A percentile compares a stretch with the other conserved stretches of the same genome.
These are phyloP conservation scores for Drosophila niveifrons DNA, from an alignment of 2,888 invertebrate genomes.

Conservation along the genomic window DNA sequence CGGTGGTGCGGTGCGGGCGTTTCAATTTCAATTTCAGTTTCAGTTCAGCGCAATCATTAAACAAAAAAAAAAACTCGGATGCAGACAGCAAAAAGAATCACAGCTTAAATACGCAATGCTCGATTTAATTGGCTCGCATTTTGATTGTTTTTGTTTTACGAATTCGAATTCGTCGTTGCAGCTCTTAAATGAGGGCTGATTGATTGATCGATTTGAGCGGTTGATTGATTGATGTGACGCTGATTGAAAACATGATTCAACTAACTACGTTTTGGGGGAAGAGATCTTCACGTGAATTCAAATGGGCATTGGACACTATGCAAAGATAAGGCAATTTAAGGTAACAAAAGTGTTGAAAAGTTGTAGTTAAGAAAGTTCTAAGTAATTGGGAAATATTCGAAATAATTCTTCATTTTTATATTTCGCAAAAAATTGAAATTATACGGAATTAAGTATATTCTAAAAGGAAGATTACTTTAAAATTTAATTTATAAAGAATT, in stretches of 20 bases:
- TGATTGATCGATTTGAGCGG: conserved; percentile 61
- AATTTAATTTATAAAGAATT: no score
- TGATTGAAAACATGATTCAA: conserved; percentile 28
- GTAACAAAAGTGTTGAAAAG: background rate
- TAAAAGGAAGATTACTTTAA: no score
- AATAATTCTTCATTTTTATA: no score
- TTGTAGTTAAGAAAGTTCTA: background rate
- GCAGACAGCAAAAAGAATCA: conserved; percentile 50
- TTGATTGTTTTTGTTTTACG: conserved; percentile 57
- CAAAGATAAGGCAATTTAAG: conserved; percentile 17
- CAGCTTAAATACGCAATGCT: conserved; percentile 34
- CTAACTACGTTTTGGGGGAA: conserved; percentile 31
- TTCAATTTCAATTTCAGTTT: conserved; percentile 49
- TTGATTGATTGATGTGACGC: conserved; percentile 42
- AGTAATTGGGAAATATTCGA: background rate
- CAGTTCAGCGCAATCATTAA: conserved; percentile 40
- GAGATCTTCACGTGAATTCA: background rate
- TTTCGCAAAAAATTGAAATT: no score
- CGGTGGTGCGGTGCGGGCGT: conserved; percentile 30
- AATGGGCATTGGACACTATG: conserved; percentile 30
- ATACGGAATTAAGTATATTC: no score
- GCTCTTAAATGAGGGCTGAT: conserved; percentile 69
- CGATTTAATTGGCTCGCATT: conserved; percentile 40
- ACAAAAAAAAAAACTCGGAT: conserved; percentile 57
- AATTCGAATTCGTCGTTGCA: conserved; percentile 40